Evolutionary conservation across 2,113 vertebrate genomes (phyloP).

Genomic region (Cheirogaleus medius): DNA sequence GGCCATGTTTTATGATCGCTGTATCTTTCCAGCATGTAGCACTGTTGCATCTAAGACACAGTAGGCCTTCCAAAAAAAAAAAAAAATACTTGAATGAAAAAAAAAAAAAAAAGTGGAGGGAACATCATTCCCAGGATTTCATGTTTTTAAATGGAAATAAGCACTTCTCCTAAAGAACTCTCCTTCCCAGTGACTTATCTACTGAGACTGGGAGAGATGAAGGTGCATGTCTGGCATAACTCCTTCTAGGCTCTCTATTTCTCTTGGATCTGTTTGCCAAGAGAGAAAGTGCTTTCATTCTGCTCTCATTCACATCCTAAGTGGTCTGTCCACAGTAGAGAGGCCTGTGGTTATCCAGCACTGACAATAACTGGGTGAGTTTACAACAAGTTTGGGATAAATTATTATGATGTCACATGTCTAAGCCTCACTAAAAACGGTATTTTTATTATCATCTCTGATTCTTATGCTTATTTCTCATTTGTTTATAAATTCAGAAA

Average conservation of each 20-base stretch:
- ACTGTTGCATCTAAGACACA: not conserved
- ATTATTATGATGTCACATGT: not conserved
- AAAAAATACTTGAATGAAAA: not conserved
- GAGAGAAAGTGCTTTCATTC: not conserved
- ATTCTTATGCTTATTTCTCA: constrained; percentile 11
- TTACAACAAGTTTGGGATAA: not conserved
- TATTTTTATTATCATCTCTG: constrained; percentile 18
- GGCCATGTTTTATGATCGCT: not conserved
- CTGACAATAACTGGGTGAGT: not conserved
- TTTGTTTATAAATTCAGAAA: constrained; percentile 30
- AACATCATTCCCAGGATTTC: not conserved
- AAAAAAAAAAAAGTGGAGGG: not conserved
- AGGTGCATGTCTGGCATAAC: not conserved
- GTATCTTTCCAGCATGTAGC: not conserved
- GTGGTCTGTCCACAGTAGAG: not conserved
- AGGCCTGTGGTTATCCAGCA: not conserved
- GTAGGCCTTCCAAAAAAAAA: not conserved
- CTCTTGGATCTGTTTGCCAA: not conserved
- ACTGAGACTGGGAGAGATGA: not conserved
- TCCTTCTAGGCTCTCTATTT: not conserved
- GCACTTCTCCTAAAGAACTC: not conserved
- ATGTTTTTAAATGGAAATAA: not conserved
- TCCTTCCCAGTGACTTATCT: not conserved
- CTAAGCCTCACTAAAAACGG: not conserved
- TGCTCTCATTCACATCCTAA: not conserved